Conservation (phyloP, 2,888 invertebrate species). For the Anoplius nigerrimus region DNA sequence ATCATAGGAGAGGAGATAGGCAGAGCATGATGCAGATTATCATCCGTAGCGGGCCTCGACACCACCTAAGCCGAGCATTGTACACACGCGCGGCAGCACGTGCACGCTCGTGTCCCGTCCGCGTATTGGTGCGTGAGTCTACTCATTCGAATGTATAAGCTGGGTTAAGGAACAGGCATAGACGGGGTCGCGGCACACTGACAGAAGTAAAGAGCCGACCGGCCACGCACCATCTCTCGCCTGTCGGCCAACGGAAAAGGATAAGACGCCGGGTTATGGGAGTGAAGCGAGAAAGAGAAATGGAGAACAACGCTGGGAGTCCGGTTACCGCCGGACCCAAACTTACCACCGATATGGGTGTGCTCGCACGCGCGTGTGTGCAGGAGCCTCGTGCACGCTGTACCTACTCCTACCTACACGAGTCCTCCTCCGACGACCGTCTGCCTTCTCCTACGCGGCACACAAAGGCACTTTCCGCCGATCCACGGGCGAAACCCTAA, state of each 20-base stretch:
- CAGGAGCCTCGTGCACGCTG: not conserved
- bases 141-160: conserved; percentile 31
- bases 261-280: no score
- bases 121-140: not conserved
- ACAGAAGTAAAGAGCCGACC: conserved; percentile 30
- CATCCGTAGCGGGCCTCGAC: no score
- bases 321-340: conserved; percentile 45
- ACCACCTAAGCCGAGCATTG: no score
- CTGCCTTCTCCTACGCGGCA: not conserved
- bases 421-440: not conserved
- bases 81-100: not conserved
- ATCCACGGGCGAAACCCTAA: not conserved
- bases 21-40: no score
- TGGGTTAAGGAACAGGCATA: conserved; percentile 20
- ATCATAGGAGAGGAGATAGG: no score
- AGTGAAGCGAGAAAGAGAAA: no score
- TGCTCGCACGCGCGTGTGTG: conserved; percentile 7
- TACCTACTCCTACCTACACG: no score
- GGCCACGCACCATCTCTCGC: conserved; percentile 51
- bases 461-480: not conserved
- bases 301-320: conserved; percentile 25
- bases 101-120: not conserved
- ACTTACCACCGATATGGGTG: conserved; percentile 24
- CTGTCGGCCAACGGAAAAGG: conserved; percentile 35
- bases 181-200: conserved; percentile 11